phyloP scores from a whole-genome alignment of 2,797 vertebrate genomes.

The Leucoraja ocellata region DNA sequence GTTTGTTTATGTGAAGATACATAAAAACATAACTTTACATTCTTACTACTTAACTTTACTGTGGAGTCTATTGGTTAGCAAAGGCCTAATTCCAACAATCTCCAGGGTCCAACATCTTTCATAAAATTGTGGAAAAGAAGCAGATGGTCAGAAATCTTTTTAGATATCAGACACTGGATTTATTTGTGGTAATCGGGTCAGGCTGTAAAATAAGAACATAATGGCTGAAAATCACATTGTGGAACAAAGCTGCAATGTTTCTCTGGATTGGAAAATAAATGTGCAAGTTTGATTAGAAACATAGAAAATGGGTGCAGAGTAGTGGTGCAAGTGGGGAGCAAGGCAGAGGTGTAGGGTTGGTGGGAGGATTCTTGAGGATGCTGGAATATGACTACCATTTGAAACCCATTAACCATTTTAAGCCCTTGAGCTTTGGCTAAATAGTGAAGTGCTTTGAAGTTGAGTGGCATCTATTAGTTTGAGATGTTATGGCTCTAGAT shows the following conservation, averaged over 20 bases:
- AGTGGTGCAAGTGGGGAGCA: too few relatives aligned
- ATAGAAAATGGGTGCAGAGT: too few relatives aligned
- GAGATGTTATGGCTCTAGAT: not conserved
- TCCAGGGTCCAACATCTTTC: not conserved
- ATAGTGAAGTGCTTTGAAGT: not conserved
- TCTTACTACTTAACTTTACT: not conserved
- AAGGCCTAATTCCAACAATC: not conserved
- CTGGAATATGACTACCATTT: not conserved
- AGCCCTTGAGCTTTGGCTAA: not conserved
- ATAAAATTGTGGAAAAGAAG: not conserved
- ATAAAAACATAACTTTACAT: not conserved
- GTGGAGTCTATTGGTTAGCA: not conserved
- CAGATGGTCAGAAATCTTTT: too few relatives aligned
- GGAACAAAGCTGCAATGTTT: not conserved
- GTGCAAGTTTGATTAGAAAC: not conserved
- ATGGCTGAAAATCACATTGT: not conserved
- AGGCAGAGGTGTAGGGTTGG: too few relatives aligned
- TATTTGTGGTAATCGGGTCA: not conserved
- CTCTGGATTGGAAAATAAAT: not conserved
- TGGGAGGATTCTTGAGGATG: not conserved
- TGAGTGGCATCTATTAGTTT: not conserved
- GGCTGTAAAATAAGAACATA: not conserved
- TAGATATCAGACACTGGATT: not conserved
- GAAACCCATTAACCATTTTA: not conserved
- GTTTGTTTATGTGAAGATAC: not conserved